These are phyloP conservation scores for Sarcoramphus papa DNA, from an alignment of 2,797 vertebrate species.

Conservation along the genomic window DNA sequence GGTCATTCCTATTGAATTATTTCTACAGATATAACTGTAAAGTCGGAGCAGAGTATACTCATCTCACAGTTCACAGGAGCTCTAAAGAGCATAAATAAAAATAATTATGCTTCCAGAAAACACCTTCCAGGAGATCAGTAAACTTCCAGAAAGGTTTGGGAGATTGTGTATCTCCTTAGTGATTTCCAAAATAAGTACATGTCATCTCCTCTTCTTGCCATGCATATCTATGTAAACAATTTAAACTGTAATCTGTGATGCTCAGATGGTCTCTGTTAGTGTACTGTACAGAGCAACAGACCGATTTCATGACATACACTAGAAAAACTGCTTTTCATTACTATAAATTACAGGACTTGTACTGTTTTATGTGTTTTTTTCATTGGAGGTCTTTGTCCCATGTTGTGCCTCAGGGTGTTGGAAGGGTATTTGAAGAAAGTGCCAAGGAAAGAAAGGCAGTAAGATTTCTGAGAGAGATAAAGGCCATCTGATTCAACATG, in stretches of 20 bases:
- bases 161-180: background rate
- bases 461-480: constrained; percentile 36
- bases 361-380: background rate
- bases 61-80: background rate
- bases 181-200: background rate
- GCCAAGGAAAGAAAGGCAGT: constrained; percentile 9
- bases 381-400: background rate
- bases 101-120: background rate
- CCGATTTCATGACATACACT: background rate
- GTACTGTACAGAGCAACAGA: background rate
- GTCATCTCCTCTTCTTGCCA: background rate
- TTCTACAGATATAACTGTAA: background rate
- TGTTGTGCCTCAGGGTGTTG: background rate
- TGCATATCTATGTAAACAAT: background rate
- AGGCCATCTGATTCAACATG: constrained; percentile 9
- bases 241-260: background rate
- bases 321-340: constrained; percentile 12
- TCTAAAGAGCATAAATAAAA: background rate
- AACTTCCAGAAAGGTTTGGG: background rate
- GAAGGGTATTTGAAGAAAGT: background rate
- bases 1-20: background rate
- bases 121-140: background rate
- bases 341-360: background rate
- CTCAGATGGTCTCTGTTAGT: background rate
- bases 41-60: background rate